Conservation (phyloP, 2,888 invertebrate species). For the Drosophila affinis region DNA sequence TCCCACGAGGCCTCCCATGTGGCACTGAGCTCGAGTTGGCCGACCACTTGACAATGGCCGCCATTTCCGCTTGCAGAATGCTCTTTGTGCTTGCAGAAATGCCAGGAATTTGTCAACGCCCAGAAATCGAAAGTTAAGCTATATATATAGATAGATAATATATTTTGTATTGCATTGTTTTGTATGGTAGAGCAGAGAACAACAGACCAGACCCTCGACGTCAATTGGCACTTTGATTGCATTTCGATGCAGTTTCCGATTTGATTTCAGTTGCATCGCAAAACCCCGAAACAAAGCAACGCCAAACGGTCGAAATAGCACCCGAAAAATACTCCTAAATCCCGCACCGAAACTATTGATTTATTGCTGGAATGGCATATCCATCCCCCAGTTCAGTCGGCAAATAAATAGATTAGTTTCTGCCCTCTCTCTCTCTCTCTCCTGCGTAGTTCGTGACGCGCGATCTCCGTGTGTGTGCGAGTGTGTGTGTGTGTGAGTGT, state of each 20-base stretch:
- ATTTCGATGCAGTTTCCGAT: constrained; percentile 65
- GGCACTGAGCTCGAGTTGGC: constrained; percentile 32
- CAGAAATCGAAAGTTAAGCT: constrained; percentile 64
- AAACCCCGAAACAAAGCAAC: constrained; percentile 65
- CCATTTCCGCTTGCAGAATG: constrained; percentile 9
- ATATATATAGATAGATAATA: constrained; percentile 3
- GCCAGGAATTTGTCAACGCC: constrained; percentile 65
- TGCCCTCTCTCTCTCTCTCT: constrained; percentile 17
- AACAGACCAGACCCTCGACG: constrained; percentile 55
- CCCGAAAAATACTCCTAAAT: constrained; percentile 13
- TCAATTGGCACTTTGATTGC: constrained; percentile 65
- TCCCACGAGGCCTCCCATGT: neutral
- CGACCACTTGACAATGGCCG: constrained; percentile 44
- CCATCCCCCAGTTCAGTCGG: constrained; percentile 45
- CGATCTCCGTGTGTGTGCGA: constrained; percentile 24
- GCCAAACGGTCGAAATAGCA: constrained; percentile 21
- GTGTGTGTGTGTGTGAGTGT: constrained; percentile 35
- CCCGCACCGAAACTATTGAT: constrained; percentile 67
- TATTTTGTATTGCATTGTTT: constrained; percentile 41
- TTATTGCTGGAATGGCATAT: constrained; percentile 65
- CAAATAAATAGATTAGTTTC: constrained; percentile 76
- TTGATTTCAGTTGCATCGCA: constrained; percentile 67
- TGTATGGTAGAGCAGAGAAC: constrained; percentile 12
- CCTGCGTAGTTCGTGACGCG: constrained; percentile 64
- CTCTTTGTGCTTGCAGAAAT: constrained; percentile 45